These are phyloP conservation scores for Cyclura pinguis DNA, from an alignment of 2,797 vertebrate genomes.

Conservation along the genomic window DNA sequence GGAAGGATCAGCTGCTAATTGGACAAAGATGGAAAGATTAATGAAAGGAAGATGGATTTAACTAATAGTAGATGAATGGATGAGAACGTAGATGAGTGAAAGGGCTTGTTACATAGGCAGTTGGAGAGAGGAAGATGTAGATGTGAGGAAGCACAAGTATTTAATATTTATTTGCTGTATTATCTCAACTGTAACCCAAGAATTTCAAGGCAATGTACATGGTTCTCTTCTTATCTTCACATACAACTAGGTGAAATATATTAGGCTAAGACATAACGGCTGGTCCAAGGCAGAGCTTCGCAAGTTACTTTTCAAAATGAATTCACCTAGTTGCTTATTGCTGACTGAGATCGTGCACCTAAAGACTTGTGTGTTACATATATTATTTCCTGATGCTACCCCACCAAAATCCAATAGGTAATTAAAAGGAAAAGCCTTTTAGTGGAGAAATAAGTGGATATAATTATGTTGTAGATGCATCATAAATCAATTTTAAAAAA, in stretches of 20 bases:
- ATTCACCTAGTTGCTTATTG: not conserved
- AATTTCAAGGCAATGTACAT: too few relatives aligned
- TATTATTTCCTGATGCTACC: not conserved
- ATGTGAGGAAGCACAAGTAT: not conserved
- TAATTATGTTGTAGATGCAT: not conserved
- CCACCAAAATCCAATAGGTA: not conserved
- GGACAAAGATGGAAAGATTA: not conserved
- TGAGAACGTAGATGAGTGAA: not conserved
- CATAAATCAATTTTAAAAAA: not conserved
- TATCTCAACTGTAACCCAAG: not conserved
- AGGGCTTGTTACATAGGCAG: not conserved
- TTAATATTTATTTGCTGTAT: not conserved
- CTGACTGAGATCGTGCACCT: too few relatives aligned
- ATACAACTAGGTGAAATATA: not conserved
- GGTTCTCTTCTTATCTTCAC: not conserved
- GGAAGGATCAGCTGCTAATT: too few relatives aligned
- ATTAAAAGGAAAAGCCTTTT: not conserved
- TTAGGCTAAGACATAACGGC: not conserved
- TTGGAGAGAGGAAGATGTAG: not conserved
- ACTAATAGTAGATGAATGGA: not conserved
- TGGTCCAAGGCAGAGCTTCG: not conserved
- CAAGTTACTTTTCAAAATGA: too few relatives aligned
- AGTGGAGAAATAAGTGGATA: not conserved
- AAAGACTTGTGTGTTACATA: too few relatives aligned
- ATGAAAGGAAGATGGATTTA: not conserved